phyloP scores from a whole-genome alignment of 2,113 vertebrate genomes.

The Puffinus mauretanicus region DNA sequence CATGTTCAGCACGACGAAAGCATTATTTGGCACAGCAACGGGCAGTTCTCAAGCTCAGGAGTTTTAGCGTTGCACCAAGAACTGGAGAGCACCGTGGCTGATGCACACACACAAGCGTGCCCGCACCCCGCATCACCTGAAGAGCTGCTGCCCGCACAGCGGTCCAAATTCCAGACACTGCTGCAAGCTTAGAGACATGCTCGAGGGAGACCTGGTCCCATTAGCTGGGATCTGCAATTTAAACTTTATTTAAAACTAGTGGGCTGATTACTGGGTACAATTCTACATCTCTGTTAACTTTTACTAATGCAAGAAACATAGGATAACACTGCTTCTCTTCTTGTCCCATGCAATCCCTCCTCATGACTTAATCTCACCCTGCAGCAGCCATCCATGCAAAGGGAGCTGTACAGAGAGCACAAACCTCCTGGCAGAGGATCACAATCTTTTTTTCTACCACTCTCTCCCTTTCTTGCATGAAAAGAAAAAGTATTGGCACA shows the following conservation, averaged over 20 bases:
- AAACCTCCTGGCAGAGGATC: background rate
- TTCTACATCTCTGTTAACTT: background rate
- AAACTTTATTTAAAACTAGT: background rate
- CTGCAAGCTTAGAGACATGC: background rate
- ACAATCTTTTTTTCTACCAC: background rate
- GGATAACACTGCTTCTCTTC: background rate
- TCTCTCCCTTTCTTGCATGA: background rate
- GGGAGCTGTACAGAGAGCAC: background rate
- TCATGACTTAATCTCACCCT: background rate
- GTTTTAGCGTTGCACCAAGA: background rate
- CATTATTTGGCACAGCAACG: accelerated
- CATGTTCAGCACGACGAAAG: accelerated
- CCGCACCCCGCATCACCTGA: accelerated
- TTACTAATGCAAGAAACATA: background rate
- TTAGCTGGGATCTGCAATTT: background rate
- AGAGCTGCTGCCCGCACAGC: background rate
- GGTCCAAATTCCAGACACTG: background rate
- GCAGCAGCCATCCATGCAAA: background rate
- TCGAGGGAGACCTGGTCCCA: background rate
- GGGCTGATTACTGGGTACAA: background rate
- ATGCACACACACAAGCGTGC: background rate
- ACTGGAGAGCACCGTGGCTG: accelerated
- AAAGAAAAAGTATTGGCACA: background rate
- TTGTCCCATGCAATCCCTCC: background rate
- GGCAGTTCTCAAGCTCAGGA: background rate